Base-by-base conservation (phyloP, 2,888 invertebrate genomes). In the Nomada ferruginata region DNA sequence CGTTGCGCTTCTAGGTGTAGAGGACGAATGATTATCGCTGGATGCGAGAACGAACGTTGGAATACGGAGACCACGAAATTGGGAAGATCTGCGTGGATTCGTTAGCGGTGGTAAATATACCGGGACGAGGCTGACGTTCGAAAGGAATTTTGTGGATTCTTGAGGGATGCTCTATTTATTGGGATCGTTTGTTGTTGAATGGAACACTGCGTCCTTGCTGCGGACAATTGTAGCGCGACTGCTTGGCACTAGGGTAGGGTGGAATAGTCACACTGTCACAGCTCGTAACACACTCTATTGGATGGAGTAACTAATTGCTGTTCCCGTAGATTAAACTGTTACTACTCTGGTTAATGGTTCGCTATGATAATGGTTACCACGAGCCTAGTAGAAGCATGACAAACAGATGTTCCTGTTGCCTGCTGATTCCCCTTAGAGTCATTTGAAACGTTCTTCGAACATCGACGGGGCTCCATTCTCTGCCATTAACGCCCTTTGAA, bases 211-310 rank as follows among this genome's bases (percentile, higher is more conserved):
- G n/a, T 36, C 11, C 18, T 44, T 13, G 18, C 9, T 15, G 53
- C 50, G 15, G 11, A 18, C 5, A 44, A 11, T 10, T 52, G 11
- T 13, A 18, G 47, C 29, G 15, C 5, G 60, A 70, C 29, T 60
- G 50, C 50, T 60, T 50, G 60, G 10, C 9, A 60, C 29, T 15
- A 11, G 13, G 9, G 20, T 42, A 15, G 42, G 9, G 50, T 36
- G 20, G 50, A 70, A 70, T 44, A 47, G 60, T 60, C 70, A 50
- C 70, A 60, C 70, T 70, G 70, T 70, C 70, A 70, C 55, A 59
- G 47, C 60, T 70, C 18, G 70, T 70, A 60, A 70, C 70, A 60
- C 15, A 42, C 23, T 69, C 69, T 60, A 68, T 47, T 69, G 29
- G 60, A 52, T 52, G 50, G 29, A 52, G 59, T 68, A 68, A 59